These are phyloP conservation scores for Trachelus tabidus DNA, from an alignment of 2,888 invertebrate species.

Conservation along the genomic window DNA sequence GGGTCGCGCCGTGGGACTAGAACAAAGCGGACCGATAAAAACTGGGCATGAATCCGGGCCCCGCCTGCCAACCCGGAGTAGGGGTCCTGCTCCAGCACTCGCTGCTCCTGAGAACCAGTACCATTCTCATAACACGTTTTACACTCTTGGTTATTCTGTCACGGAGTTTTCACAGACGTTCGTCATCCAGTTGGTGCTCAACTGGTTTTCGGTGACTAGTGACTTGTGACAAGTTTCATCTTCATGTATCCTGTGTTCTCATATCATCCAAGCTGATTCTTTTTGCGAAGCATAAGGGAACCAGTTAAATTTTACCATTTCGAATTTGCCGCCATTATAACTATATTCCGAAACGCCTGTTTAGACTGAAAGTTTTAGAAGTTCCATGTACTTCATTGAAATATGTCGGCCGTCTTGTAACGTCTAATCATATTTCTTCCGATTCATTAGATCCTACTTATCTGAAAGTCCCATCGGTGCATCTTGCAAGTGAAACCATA, in stretches of 20 bases:
- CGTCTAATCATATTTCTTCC: neutral
- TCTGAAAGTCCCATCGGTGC: neutral
- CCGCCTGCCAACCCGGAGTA: slow-evolving; percentile 17
- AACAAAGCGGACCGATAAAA: slow-evolving; percentile 62
- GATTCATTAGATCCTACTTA: neutral
- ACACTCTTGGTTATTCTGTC: neutral
- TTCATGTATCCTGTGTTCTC: neutral
- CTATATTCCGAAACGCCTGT: neutral
- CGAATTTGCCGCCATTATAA: neutral
- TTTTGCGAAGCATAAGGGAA: neutral
- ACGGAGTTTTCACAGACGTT: neutral
- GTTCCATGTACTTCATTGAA: neutral
- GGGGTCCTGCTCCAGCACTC: neutral
- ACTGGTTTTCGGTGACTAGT: neutral
- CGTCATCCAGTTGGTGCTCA: neutral
- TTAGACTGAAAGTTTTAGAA: neutral
- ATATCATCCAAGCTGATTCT: neutral
- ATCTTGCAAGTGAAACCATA: neutral
- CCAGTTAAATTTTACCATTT: neutral
- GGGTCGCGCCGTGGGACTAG: slow-evolving; percentile 55
- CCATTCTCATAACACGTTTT: neutral
- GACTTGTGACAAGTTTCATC: neutral
- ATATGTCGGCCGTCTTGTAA: neutral
- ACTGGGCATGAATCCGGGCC: slow-evolving; percentile 53
- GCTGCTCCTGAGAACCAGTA: neutral